Conservation (phyloP, 2,113 vertebrate genomes). For the Ophiodon elongatus region DNA sequence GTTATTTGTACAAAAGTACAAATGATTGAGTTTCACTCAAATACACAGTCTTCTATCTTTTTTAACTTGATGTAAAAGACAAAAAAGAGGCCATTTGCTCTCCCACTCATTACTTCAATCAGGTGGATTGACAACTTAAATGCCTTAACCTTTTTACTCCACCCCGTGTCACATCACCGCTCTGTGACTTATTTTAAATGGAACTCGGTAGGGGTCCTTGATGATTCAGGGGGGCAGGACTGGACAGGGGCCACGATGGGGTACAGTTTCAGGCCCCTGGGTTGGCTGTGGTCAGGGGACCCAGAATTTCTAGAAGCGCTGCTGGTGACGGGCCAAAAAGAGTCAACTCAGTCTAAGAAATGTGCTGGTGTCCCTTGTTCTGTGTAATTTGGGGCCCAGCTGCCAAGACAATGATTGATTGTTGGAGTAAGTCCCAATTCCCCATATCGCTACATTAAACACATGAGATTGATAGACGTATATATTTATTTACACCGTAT, state of each 20-base stretch:
- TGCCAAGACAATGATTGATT: conserved; percentile 10
- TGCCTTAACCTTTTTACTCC: conserved; percentile 1
- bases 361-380: conserved; percentile 35
- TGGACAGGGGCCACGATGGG: conserved; percentile 2
- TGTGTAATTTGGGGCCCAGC: conserved; percentile 23
- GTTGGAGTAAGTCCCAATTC: background rate
- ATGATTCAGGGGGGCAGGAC: background rate
- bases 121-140: conserved; percentile 14
- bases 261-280: conserved; percentile 32
- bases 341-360: background rate
- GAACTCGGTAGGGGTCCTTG: background rate
- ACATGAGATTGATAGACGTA: background rate
- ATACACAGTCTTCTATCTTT: conserved; percentile 1
- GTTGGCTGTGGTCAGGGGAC: background rate
- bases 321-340: conserved; percentile 3
- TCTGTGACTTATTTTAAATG: conserved; percentile 23
- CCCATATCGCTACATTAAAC: background rate
- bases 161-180: conserved; percentile 7
- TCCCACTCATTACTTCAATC: background rate
- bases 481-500: background rate
- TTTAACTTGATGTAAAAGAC: conserved; percentile 19
- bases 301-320: conserved; percentile 22
- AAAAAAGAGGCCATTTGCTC: conserved; percentile 9
- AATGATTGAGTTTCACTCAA: background rate
- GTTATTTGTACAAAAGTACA: background rate